Percentiles rank a stretch among this genome's conserved stretches.
phyloP scores from a whole-genome alignment of 2,113 vertebrate species.

The Atrichornis clamosus region DNA sequence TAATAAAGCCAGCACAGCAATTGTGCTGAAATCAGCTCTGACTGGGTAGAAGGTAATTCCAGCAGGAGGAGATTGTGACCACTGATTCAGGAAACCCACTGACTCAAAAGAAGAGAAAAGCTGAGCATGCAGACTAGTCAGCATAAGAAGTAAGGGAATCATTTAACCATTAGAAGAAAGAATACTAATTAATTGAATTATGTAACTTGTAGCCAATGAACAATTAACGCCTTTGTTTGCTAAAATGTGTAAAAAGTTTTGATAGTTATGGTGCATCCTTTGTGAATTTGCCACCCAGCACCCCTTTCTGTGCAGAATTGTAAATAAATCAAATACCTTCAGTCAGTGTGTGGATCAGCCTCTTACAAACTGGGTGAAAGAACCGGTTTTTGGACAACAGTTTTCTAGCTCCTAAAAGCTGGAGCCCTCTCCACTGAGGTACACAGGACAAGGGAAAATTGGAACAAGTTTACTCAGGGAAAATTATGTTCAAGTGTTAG shows the following conservation, averaged over 20 bases:
- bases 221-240: rapidly evolving
- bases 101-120: not conserved
- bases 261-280: not conserved
- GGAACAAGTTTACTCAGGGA: not conserved
- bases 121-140: not conserved
- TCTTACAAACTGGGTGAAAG: not conserved
- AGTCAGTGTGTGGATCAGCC: not conserved
- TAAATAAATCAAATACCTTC: not conserved
- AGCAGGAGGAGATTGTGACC: not conserved
- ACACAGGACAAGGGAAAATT: not conserved
- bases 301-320: not conserved
- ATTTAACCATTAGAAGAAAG: not conserved
- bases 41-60: not conserved
- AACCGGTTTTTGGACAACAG: not conserved
- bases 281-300: not conserved
- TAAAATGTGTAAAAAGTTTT: not conserved
- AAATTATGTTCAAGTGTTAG: not conserved
- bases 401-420: not conserved
- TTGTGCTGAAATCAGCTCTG: not conserved
- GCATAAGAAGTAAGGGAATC: not conserved
- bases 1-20: not conserved
- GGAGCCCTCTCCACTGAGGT: not conserved
- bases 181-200: not conserved
- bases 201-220: not conserved
- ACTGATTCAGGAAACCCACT: not conserved